Base-by-base conservation (phyloP, 92 coral and sea anemone species). In the Parazoanthus darwini region DNA sequence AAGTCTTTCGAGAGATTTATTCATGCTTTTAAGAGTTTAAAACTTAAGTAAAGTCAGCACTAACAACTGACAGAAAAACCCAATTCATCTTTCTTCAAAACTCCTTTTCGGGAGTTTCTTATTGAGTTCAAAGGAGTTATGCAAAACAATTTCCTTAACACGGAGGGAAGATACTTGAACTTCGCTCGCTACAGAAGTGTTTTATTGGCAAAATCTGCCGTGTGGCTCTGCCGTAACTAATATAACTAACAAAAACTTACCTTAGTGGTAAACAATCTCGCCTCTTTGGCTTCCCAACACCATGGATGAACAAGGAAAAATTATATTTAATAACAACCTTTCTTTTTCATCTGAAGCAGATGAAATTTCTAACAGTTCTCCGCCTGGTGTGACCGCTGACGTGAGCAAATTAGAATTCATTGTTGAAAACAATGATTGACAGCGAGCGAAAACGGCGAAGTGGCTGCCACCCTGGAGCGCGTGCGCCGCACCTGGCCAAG, bases 321-420 rank as follows among this genome's bases (percentile, higher is more conserved):
- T 0, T 39, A 54, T 8, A 44, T n/a, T 16, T 29, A 29, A 29
- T 29, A 5, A 23, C 3, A 37, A 37, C 35, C 80, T 79, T 51
- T 79, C 23, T 4, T 29, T 25, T 54, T 48, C 39, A 11, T n/a
- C 3, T 50, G 37, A 36, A 20, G 9, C 72, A 18, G 39, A 1
- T 8, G 26, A 80, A 37, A 37, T 72, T 81, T 36, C 85, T 63
- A 81, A 59, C 85, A 58, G n/a, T 59, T 63, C 74, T 33, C 25
- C n/a, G 29, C 5, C 51, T 20, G 29, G 44, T 59, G 26, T 81
- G 50, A 59, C 85, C 71, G 85, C 73, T 81, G 85, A 81, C 85
- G 85, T 81, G 33, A 63, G 75, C 85, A 81, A 81, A 81, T 81
- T 81, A 81, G 85, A 81, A 81, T 58, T 56, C 73, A 81, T 81